These are phyloP conservation scores for Chanos chanos DNA, from an alignment of 2,797 vertebrate species.

Conservation along the genomic window DNA sequence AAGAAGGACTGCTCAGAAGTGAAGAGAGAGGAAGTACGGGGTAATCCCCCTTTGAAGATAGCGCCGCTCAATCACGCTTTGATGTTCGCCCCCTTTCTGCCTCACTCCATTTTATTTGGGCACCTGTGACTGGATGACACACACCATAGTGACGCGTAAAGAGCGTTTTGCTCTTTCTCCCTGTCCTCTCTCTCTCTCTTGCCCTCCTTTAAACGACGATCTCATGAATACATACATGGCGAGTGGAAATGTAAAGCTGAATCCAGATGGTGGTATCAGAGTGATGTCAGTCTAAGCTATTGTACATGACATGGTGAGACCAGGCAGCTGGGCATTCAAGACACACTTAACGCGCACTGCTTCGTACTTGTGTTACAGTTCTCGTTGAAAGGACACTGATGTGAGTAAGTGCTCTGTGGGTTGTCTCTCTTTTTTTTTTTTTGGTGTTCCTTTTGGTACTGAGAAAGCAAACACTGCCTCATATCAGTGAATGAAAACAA, in stretches of 20 bases:
- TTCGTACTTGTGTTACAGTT: background rate
- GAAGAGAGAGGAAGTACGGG: constrained; percentile 31
- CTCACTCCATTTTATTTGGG: constrained; percentile 22
- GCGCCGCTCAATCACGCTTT: constrained; percentile 61
- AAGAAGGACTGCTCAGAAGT: constrained; percentile 17
- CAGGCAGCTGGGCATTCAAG: too few species aligned
- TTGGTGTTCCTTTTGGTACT: too few species aligned
- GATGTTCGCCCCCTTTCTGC: constrained; percentile 57
- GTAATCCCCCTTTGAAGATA: constrained; percentile 53
- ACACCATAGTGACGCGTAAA: constrained; percentile 13
- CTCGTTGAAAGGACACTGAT: too few species aligned
- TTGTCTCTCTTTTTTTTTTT: too few species aligned
- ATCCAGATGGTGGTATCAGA: too few species aligned
- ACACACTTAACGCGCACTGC: background rate
- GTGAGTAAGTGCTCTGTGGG: background rate
- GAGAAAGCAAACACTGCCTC: too few species aligned
- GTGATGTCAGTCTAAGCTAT: too few species aligned
- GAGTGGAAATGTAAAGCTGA: too few species aligned
- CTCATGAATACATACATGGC: constrained; percentile 1
- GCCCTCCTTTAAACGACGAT: constrained; percentile 21
- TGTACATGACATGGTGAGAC: too few species aligned
- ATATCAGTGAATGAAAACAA: too few species aligned
- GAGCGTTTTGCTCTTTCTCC: constrained; percentile 6
- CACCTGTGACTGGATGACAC: constrained; percentile 23
- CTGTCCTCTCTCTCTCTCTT: too few species aligned